These are phyloP conservation scores for Tapirus terrestris DNA, from an alignment of 2,113 vertebrate species.

Conservation along the genomic window DNA sequence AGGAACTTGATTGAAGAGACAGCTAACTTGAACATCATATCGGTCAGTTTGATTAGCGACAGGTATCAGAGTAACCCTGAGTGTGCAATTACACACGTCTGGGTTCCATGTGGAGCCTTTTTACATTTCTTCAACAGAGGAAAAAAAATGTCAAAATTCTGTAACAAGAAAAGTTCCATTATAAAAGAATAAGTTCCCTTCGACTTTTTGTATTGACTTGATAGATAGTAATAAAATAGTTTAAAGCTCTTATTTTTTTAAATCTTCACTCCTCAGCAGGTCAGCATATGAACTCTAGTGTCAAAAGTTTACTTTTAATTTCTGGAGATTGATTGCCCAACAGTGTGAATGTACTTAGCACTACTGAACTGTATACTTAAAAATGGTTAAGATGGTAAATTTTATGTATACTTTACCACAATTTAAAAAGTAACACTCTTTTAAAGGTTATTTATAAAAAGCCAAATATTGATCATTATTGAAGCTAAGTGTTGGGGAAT, in stretches of 20 bases:
- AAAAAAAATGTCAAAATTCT: conserved; percentile 58
- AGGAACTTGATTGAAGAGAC: conserved; percentile 70
- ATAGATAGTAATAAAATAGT: neutral
- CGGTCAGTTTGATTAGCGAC: conserved; percentile 63
- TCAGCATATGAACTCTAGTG: neutral
- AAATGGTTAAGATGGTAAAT: neutral
- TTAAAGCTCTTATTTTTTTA: conserved; percentile 5
- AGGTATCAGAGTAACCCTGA: conserved; percentile 66
- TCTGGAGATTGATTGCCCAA: neutral
- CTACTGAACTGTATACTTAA: neutral
- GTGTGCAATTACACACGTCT: conserved; percentile 58
- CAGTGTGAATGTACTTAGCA: neutral
- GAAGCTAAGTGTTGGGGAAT: neutral
- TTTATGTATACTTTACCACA: neutral
- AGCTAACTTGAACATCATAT: conserved; percentile 64
- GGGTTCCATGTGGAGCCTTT: conserved; percentile 31
- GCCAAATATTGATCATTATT: neutral
- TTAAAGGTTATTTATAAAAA: neutral
- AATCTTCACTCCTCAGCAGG: neutral
- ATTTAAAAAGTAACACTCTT: neutral
- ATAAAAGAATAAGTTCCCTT: conserved; percentile 36
- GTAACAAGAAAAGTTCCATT: neutral
- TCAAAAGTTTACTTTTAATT: conserved; percentile 48
- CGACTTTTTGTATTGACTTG: conserved; percentile 26
- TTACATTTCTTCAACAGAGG: conserved; percentile 47